phyloP scores from a whole-genome alignment of 1,140 invertebrate species.

The Phortica variegata region DNA sequence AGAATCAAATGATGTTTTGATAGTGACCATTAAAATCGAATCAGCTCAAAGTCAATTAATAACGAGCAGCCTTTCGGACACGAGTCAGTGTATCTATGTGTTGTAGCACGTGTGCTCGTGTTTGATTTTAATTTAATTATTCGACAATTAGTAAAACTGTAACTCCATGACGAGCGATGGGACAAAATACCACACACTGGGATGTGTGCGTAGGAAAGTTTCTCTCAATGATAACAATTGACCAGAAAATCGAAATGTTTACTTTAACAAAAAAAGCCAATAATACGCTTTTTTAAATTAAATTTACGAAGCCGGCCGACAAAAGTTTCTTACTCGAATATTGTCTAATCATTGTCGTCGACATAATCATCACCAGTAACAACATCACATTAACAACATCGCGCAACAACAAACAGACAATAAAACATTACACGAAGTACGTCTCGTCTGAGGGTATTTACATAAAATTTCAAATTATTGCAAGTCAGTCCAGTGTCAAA shows the following conservation, averaged over 20 bases:
- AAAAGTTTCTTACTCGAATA: constrained; percentile 42
- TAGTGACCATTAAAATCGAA: constrained; percentile 49
- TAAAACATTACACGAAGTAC: constrained; percentile 42
- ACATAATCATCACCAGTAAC: constrained; percentile 23
- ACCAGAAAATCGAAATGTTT: neutral
- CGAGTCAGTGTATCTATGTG: constrained; percentile 14
- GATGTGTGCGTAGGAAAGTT: too few relatives aligned
- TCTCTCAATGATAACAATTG: constrained; percentile 5
- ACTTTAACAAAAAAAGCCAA: neutral
- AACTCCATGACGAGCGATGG: constrained; percentile 9
- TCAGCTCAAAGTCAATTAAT: constrained; percentile 53
- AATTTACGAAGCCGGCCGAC: neutral
- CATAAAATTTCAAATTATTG: constrained; percentile 38
- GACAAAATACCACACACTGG: too few relatives aligned
- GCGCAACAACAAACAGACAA: constrained; percentile 41
- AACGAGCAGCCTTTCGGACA: constrained; percentile 21
- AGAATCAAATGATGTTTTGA: constrained; percentile 45
- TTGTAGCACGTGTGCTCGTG: constrained; percentile 35
- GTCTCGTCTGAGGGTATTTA: constrained; percentile 38
- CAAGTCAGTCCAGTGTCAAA: constrained; percentile 38
- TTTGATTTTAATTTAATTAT: constrained; percentile 31
- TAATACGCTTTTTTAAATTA: neutral
- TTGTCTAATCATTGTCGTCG: constrained; percentile 39
- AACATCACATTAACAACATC: constrained; percentile 25
- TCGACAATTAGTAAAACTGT: constrained; percentile 42